Percentiles rank a stretch among this genome's conserved stretches.
phyloP scores from a whole-genome alignment of 2,797 vertebrate species.

The Capromys pilorides region DNA sequence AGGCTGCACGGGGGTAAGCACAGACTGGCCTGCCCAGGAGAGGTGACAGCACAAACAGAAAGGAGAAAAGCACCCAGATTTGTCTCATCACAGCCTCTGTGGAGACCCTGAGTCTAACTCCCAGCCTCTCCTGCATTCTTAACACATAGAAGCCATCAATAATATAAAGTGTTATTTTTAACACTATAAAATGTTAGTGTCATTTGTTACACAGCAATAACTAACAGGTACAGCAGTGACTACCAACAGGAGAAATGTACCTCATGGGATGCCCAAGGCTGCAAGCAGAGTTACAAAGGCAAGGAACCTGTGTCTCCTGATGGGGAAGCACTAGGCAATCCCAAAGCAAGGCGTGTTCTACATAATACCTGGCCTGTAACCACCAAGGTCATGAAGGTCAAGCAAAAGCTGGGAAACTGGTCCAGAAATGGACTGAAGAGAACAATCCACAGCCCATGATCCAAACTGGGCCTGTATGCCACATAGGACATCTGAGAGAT shows the following conservation, averaged over 20 bases:
- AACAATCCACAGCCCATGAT: rapidly evolving
- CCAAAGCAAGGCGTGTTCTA: rapidly evolving
- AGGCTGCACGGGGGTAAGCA: background rate
- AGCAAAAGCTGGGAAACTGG: too few species aligned
- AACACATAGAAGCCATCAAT: too few species aligned
- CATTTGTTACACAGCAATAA: background rate
- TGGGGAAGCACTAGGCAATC: background rate
- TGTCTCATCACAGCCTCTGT: rapidly evolving
- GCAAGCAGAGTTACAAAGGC: background rate
- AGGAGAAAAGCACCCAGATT: background rate
- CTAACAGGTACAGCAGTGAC: rapidly evolving
- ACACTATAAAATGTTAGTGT: too few species aligned
- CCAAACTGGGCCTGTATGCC: too few species aligned
- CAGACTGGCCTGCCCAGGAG: background rate
- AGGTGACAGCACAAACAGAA: background rate
- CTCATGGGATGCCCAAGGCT: background rate
- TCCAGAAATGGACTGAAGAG: background rate
- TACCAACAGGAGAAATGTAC: background rate
- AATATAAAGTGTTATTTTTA: background rate
- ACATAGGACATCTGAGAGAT: too few species aligned
- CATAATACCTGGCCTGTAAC: background rate
- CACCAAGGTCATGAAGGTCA: too few species aligned
- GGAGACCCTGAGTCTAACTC: too few species aligned
- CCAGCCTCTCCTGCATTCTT: background rate
- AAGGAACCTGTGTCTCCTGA: rapidly evolving